Evolutionary conservation across 2,888 invertebrate species (phyloP).

Genomic region (Acholoe squamosa): DNA sequence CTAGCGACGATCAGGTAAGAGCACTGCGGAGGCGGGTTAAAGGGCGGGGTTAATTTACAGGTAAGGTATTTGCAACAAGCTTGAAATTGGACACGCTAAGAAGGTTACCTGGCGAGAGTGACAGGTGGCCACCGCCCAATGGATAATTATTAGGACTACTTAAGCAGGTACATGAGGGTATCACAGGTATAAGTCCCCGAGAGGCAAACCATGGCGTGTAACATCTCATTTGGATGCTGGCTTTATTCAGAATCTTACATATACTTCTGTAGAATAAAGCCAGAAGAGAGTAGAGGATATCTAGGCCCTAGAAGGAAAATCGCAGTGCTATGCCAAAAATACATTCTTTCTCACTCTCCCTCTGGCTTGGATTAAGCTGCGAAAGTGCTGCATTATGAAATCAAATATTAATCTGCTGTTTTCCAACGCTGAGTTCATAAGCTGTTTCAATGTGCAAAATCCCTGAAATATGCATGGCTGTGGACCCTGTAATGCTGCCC

Average conservation of each 20-base stretch:
- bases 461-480: slow-evolving; percentile 37
- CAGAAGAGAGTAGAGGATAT: not conserved
- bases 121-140: not conserved
- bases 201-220: too few species aligned
- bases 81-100: not conserved
- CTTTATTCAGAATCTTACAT: too few species aligned
- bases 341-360: not conserved
- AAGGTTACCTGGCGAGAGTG: not conserved
- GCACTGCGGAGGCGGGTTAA: not conserved
- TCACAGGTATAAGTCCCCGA: too few species aligned
- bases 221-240: too few species aligned
- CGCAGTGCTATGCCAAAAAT: not conserved
- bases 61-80: not conserved
- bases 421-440: slow-evolving; percentile 37
- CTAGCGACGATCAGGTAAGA: not conserved
- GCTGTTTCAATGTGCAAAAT: slow-evolving; percentile 27
- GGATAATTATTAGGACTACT: too few species aligned
- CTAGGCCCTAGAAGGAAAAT: not conserved
- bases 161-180: too few species aligned
- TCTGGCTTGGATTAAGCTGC: slow-evolving; percentile 14
- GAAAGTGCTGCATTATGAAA: slow-evolving; percentile 53
- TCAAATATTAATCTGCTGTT: slow-evolving; percentile 41
- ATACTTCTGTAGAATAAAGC: too few species aligned
- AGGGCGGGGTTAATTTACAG: not conserved
- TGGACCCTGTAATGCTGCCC: slow-evolving; percentile 21